Evolutionary conservation across 2,797 vertebrate genomes (phyloP), one percentile per base, ranked within the genome.

Genomic region (Pempheris klunzingeri): DNA sequence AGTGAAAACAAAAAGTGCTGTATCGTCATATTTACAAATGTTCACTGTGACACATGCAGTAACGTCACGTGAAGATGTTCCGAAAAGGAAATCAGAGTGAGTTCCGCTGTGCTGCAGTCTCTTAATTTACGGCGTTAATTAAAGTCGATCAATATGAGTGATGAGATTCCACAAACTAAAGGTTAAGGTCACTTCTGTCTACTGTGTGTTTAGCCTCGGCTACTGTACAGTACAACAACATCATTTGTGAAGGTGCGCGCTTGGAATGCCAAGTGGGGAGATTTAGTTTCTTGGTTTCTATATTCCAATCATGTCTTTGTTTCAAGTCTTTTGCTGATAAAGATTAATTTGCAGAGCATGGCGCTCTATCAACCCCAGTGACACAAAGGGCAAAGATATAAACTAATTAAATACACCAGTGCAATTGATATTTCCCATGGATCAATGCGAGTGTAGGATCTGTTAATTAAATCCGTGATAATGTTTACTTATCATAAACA

Each of bases 401-500:
- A 89, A 91, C 87, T 90, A 93, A 95, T 94, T 94, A 95, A 94
- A 95, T 88, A 89, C 89, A 92, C 83, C 80, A 86, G 87, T 82
- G 86, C 88, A 90, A 93, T 89, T 90, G 90, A 93, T 89, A 90
- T 91, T 92, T 92, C 89, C 85, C 81, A 86, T 58, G 84, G 92
- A 95, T 94, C 93, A 92, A 94, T 93, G 91, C 32, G 12, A 87
- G 91, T 81, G 87, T 78, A 78, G 72, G 88, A 91, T 92, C 87
- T 90, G 86, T 90, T 95, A 93, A 94, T 94, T 94, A 90, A 93
- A 93, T 92, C 90, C 70, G 43, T 91, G 90, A 90, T 93, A 93
- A 93, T 94, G 92, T 94, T 94, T 94, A 93, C 92, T 92, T 92
- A 93, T 93, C 88, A 92, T 92, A 93, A 94, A 92, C 89, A 92